Evolutionary conservation across 1,140 invertebrate genomes (phyloP), one percentile per base, ranked within the genome.

Genomic region (Habropoda laboriosa): DNA sequence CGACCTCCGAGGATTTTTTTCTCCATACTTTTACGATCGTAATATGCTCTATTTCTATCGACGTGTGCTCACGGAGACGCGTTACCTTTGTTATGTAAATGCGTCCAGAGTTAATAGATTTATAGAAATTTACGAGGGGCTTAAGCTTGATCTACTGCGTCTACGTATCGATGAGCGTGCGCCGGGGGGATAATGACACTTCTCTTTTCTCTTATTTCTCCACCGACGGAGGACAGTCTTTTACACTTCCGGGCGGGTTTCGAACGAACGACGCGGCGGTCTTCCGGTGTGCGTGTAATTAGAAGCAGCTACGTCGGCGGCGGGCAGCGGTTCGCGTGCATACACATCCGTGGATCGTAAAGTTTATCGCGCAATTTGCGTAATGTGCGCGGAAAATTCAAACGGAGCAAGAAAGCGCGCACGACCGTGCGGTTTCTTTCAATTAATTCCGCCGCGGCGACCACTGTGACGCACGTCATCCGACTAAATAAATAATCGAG

Each of bases 311-410:
- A n/a, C n/a, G 3, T 24, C 10, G 1, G 24, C 24, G 24, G 24
- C 10, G 42, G 12, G 10, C 21, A 7, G n/a, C 13, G 7, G 27
- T 10, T 27, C 38, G 51, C 18, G 47, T 32, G 24, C n/a, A n/a
- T n/a, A n/a, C n/a, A n/a, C n/a, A n/a, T n/a, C 63, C n/a, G 45
- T 35, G 73, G 61, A 55, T 68, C 74, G 51, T 68, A 67, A 68
- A 68, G 63, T 57, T 76, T 76, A 76, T 68, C 74, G 74, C 12
- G 74, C 51, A 68, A 76, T 76, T 68, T 68, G 40, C 74, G 63
- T 76, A 76, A 76, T 68, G 51, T 53, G 74, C 63, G 74, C 47
- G 57, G 63, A 58, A 55, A 68, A 67, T 47, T 58, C 63, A 57
- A 67, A 67, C 38, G 63, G n/a, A 57, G 63, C 55, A 35, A 35